phyloP scores from a whole-genome alignment of 23 tunicate species.

The Halocynthia roretzi region DNA sequence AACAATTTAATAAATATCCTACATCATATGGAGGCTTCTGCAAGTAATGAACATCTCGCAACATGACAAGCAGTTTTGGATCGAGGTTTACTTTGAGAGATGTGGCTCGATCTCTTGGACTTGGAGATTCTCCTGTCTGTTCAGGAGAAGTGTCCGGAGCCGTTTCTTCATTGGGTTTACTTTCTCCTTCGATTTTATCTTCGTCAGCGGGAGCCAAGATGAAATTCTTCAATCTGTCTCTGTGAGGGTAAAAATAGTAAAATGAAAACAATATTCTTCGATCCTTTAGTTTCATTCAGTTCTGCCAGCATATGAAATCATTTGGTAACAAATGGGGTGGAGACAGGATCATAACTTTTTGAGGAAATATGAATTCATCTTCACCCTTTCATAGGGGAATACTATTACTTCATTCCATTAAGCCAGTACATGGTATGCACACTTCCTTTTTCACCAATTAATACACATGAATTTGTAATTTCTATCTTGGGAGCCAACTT shows the following conservation, averaged over 20 bases:
- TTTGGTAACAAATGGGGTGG: too few species aligned
- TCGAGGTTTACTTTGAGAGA: conserved; percentile 89
- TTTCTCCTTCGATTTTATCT: neutral
- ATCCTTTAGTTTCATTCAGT: too few species aligned
- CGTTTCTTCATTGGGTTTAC: neutral
- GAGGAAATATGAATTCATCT: too few species aligned
- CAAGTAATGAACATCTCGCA: conserved; percentile 71
- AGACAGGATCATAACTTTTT: too few species aligned
- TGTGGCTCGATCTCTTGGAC: conserved; percentile 17
- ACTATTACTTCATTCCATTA: too few species aligned
- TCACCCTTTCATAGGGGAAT: too few species aligned
- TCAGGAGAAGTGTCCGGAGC: neutral
- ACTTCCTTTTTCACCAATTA: too few species aligned
- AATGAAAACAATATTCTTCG: too few species aligned
- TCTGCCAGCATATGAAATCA: too few species aligned
- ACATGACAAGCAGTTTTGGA: conserved; percentile 58
- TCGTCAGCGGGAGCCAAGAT: conserved; percentile 41
- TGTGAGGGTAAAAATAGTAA: neutral
- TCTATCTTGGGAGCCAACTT: too few species aligned
- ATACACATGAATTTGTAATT: too few species aligned
- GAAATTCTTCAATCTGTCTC: conserved; percentile 59
- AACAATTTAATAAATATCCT: conserved; percentile 8
- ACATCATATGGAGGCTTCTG: conserved; percentile 68
- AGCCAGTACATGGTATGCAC: too few species aligned
- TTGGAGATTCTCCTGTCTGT: neutral